Evolutionary conservation across 2,797 vertebrate species (phyloP).

Genomic region (Cossypha niveicapilla): DNA sequence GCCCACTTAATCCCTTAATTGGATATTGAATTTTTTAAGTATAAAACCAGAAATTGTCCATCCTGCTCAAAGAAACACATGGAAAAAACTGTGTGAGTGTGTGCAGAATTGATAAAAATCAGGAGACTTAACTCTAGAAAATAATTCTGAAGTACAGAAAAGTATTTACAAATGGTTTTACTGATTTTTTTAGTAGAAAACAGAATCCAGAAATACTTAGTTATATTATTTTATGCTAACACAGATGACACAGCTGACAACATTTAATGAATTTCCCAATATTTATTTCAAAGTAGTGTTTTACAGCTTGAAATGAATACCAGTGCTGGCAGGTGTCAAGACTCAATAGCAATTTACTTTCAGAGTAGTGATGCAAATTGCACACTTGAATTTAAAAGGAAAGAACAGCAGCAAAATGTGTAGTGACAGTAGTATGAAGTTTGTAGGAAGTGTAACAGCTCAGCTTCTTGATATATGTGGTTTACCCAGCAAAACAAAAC

Average conservation of each 20-base stretch:
- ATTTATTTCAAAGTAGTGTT: slow-evolving; percentile 65
- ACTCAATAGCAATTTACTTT: slow-evolving; percentile 49
- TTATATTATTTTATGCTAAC: slow-evolving; percentile 16
- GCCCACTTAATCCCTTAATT: slow-evolving; percentile 27
- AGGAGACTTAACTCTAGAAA: background rate
- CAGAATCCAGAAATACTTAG: background rate
- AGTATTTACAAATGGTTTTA: background rate
- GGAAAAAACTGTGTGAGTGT: background rate
- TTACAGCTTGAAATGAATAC: slow-evolving; percentile 69
- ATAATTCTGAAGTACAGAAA: background rate
- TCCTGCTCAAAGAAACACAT: background rate
- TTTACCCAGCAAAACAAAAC: slow-evolving; percentile 45
- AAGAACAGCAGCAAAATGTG: slow-evolving; percentile 10
- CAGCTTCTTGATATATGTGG: background rate
- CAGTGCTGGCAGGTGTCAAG: slow-evolving; percentile 64
- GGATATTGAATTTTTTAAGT: slow-evolving; percentile 5
- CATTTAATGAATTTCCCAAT: slow-evolving; percentile 57
- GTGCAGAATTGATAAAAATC: background rate
- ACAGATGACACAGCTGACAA: slow-evolving; percentile 34
- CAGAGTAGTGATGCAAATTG: slow-evolving; percentile 58
- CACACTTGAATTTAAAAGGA: slow-evolving; percentile 54
- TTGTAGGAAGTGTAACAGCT: slow-evolving; percentile 2
- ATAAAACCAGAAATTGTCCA: background rate
- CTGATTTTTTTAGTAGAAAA: background rate
- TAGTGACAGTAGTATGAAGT: background rate